These are phyloP conservation scores for Ochotona curzoniae DNA, from an alignment of 2,113 vertebrate species.

Conservation along the genomic window DNA sequence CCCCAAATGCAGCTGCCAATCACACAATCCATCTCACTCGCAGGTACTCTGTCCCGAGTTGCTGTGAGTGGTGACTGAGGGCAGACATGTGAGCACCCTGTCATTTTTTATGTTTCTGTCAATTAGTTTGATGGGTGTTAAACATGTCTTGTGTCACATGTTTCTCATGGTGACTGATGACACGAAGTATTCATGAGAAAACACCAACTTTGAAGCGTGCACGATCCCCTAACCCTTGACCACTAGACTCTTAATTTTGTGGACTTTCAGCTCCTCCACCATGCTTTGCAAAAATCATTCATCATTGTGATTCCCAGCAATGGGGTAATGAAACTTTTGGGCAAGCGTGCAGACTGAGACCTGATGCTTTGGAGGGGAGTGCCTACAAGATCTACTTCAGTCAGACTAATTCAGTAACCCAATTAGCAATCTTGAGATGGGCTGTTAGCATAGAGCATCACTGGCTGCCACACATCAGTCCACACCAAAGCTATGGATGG, in stretches of 20 bases:
- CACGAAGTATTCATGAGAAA: neutral
- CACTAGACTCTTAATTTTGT: neutral
- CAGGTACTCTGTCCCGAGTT: neutral
- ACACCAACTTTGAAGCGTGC: neutral
- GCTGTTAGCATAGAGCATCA: too few species aligned
- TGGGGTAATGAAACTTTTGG: too few species aligned
- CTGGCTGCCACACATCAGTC: too few species aligned
- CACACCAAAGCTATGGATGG: too few species aligned
- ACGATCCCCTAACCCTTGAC: neutral
- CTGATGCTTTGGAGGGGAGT: too few species aligned
- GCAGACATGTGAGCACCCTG: neutral
- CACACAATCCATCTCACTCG: too few species aligned
- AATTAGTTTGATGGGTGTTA: neutral
- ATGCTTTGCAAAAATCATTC: neutral
- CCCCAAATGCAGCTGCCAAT: neutral
- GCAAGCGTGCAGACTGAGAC: too few species aligned
- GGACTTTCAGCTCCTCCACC: neutral
- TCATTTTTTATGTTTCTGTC: neutral
- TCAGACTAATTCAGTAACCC: too few species aligned
- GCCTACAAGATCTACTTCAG: too few species aligned
- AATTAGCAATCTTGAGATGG: too few species aligned
- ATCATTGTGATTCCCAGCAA: too few species aligned
- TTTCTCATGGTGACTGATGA: neutral
- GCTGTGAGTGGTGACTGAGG: neutral
- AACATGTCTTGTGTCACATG: neutral